These are phyloP conservation scores for Coendou prehensilis DNA, from an alignment of 2,797 vertebrate species.

Conservation along the genomic window DNA sequence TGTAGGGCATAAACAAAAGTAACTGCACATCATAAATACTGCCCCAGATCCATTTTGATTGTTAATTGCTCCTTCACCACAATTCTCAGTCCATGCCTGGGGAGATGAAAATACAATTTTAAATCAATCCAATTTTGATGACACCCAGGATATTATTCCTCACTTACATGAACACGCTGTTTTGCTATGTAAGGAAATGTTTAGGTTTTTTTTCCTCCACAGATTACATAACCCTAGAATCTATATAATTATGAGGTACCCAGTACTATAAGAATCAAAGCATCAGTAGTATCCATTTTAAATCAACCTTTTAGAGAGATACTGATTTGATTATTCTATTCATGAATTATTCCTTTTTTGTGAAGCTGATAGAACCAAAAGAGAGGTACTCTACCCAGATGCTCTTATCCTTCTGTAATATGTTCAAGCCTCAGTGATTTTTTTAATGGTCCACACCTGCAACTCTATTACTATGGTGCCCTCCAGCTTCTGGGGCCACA, in stretches of 20 bases:
- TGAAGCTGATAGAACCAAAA: neutral
- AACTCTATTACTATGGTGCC: neutral
- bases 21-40: neutral
- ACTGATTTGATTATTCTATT: neutral
- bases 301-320: neutral
- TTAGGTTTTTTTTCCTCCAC: neutral
- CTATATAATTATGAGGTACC: neutral
- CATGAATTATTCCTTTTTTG: neutral
- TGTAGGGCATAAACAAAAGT: constrained; percentile 32
- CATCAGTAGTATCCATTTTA: neutral
- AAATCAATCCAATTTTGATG: neutral
- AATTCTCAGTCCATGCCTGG: neutral
- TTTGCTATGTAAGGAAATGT: neutral
- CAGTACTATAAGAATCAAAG: neutral
- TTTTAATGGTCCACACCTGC: neutral
- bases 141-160: neutral
- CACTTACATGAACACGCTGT: neutral
- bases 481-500: neutral
- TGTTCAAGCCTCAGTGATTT: neutral
- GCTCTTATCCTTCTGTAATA: neutral
- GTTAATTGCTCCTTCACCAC: neutral
- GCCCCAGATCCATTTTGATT: neutral
- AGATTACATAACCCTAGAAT: neutral
- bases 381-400: neutral
- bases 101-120: neutral